Base-by-base conservation (phyloP, 2,888 invertebrate species). In the Chymomyza procnemis region DNA sequence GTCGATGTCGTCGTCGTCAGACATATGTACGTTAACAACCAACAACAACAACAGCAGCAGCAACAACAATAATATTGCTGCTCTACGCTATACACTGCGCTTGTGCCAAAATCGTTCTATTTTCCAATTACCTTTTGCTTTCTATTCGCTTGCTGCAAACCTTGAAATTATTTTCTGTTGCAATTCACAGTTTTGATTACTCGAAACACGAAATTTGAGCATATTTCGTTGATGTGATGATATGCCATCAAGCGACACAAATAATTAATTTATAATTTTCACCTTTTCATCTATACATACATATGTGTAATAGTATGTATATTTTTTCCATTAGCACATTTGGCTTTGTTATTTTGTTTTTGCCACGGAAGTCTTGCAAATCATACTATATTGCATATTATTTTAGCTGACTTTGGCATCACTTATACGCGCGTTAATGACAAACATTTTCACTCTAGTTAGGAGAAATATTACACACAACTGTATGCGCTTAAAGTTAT, bases 91-190 rank as follows among this genome's bases (percentile, higher is more conserved):
- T 67, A 68, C 79, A 79, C 66, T 87, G 87, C 87, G 83, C 87
- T 83, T 83, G 83, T 83, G 83, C 83, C 87, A 87, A 83, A 83
- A 83, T 87, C 75, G 83, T 82, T 82, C 82, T 85, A 82, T 88
- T 88, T 85, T 79, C 79, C 80, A 77, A 85, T 79, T 83, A 78
- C 82, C 83, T 77, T 82, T 80, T 78, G 85, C 81, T 84, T 85
- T 81, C 83, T 87, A 79, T 87, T 87, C 87, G 86, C 78, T 78
- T 78, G 79, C 67, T 80, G 87, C 85, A 83, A 85, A 85, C 85
- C 85, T 85, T 85, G 85, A 85, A 88, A 87, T 87, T 87, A 83
- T 87, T 84, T 84, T 87, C 82, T 79, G 67, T 73, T 75, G 76
- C 75, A 75, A 75, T 72, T 69, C 83, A 83, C 83, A 78, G 78